phyloP scores from a whole-genome alignment of 2,888 invertebrate species.

The Temnothorax rugatulus region DNA sequence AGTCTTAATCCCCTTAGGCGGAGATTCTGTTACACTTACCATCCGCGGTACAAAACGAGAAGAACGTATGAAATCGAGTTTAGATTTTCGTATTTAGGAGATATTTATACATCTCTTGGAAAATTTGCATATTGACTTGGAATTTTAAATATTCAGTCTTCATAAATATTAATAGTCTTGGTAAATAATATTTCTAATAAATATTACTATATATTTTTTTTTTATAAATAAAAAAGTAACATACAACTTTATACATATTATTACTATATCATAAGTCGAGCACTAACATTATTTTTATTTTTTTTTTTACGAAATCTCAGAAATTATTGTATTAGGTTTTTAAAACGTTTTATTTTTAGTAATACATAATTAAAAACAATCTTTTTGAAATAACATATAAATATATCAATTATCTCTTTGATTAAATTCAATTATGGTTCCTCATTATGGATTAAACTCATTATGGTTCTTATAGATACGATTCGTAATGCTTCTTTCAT shows the following conservation, averaged over 20 bases:
- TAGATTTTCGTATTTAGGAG: slow-evolving; percentile 41
- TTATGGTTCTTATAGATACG: slow-evolving; percentile 1
- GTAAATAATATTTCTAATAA: slow-evolving; percentile 12
- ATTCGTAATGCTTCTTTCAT: neutral
- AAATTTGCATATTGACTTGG: slow-evolving; percentile 2
- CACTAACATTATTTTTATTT: neutral
- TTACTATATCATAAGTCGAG: neutral
- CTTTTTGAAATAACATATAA: neutral
- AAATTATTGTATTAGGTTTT: neutral
- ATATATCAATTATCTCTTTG: neutral
- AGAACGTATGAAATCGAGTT: slow-evolving; percentile 29
- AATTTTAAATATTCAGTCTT: neutral
- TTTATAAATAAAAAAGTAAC: neutral
- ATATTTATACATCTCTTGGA: slow-evolving; percentile 3
- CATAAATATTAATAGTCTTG: slow-evolving; percentile 8
- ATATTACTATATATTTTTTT: neutral
- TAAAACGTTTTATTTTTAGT: neutral
- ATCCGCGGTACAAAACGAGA: slow-evolving; percentile 22
- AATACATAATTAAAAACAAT: neutral
- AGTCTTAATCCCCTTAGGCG: slow-evolving; percentile 63
- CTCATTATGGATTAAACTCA: neutral
- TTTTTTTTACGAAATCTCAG: neutral
- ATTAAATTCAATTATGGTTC: neutral
- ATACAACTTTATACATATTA: neutral
- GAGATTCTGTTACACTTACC: slow-evolving; percentile 62